Evolutionary conservation across 1,140 invertebrate species (phyloP).

Genomic region (Oreohelix idahoensis): DNA sequence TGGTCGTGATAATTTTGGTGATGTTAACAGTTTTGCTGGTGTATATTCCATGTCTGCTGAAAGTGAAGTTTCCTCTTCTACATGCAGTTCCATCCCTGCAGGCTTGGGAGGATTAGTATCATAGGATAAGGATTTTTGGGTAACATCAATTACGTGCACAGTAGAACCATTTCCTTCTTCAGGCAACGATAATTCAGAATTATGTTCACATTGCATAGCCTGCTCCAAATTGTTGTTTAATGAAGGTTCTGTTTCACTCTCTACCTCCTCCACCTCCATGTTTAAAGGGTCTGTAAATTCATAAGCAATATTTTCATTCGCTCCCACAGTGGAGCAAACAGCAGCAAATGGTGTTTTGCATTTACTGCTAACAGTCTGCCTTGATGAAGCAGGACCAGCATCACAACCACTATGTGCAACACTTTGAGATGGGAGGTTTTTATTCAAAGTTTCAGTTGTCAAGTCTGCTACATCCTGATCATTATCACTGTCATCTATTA

Average conservation of each 20-base stretch:
- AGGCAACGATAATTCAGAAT: too few relatives aligned
- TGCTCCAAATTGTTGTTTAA: not conserved
- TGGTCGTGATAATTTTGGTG: not conserved
- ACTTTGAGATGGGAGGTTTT: too few relatives aligned
- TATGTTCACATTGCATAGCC: not conserved
- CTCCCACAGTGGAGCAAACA: not conserved
- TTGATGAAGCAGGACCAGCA: too few relatives aligned
- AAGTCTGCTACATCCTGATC: not conserved
- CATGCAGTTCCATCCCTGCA: not conserved
- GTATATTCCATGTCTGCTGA: not conserved
- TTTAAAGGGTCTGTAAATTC: not conserved
- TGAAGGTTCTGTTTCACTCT: not conserved
- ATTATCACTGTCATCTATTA: constrained; percentile 23
- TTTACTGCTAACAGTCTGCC: too few relatives aligned
- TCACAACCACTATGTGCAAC: too few relatives aligned
- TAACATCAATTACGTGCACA: too few relatives aligned
- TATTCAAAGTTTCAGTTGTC: not conserved
- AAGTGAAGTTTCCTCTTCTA: not conserved
- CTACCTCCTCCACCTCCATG: not conserved
- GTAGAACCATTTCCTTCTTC: not conserved
- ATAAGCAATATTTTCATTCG: not conserved
- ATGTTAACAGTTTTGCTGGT: not conserved
- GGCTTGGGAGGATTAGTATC: not conserved
- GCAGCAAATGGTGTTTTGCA: not conserved
- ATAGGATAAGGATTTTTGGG: not conserved